These are phyloP conservation scores for Caenorhabditis zanzibari DNA, from an alignment of 2,888 invertebrate genomes.

Conservation along the genomic window DNA sequence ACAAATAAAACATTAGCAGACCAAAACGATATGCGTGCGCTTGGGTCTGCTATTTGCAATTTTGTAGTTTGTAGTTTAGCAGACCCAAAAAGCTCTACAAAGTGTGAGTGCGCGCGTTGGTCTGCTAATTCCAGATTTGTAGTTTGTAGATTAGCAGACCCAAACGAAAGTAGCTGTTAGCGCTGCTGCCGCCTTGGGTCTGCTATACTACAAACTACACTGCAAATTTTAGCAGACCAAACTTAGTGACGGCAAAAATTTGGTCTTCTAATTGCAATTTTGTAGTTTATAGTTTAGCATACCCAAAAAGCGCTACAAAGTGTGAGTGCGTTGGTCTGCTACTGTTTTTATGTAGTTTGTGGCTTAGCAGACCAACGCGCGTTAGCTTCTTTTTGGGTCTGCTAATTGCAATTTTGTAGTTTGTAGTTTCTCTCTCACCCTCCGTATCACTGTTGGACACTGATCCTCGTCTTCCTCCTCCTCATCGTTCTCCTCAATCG, in stretches of 20 bases:
- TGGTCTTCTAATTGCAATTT: too few species aligned
- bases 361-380: not conserved
- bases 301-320: too few species aligned
- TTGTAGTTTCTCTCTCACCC: constrained; percentile 10
- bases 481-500: constrained; percentile 23
- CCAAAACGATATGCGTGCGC: not conserved
- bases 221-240: not conserved
- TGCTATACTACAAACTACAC: constrained; percentile 22
- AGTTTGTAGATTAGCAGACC: too few species aligned
- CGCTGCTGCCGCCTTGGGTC: too few species aligned
- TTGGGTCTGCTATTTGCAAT: too few species aligned
- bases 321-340: constrained; percentile 5
- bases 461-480: constrained; percentile 53
- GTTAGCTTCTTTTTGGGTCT: too few species aligned
- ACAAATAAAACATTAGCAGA: not conserved
- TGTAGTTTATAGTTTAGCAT: not conserved
- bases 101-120: not conserved
- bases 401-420: too few species aligned
- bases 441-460: constrained; percentile 51
- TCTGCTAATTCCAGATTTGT: too few species aligned
- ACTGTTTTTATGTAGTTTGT: too few species aligned
- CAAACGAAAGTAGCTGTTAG: too few species aligned
- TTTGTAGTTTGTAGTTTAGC: too few species aligned
- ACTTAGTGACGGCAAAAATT: not conserved
- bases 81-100: too few species aligned